phyloP scores from a whole-genome alignment of 2,113 vertebrate species.

The Macquaria australasica region DNA sequence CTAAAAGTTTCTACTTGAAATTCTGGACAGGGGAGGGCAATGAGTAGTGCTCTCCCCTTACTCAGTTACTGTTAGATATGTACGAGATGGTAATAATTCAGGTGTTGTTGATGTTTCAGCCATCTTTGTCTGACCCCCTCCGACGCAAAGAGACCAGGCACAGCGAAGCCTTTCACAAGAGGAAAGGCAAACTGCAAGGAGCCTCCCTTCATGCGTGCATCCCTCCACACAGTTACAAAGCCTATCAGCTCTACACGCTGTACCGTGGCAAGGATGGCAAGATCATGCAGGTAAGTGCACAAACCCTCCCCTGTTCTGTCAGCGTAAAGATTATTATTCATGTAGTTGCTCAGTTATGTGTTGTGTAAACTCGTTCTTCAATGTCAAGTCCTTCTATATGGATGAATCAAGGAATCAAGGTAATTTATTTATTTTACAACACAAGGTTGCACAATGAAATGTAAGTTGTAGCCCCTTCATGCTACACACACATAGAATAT shows the following conservation, averaged over 20 bases:
- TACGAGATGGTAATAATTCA: neutral
- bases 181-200: constrained; percentile 82
- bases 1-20: accelerated
- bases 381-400: neutral
- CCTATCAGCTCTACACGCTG: constrained; percentile 96
- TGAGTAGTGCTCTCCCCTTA: neutral
- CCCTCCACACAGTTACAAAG: constrained; percentile 93
- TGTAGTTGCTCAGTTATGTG: neutral
- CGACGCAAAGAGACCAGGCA: constrained; percentile 87
- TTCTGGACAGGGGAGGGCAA: neutral
- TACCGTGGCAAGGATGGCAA: constrained; percentile 94
- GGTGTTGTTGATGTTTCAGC: constrained; percentile 81
- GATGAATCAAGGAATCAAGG: too few species aligned
- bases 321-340: neutral
- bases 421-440: too few species aligned
- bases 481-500: too few species aligned
- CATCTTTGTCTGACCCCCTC: constrained; percentile 89
- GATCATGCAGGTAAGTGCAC: constrained; percentile 92
- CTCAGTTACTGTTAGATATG: neutral
- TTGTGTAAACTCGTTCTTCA: neutral
- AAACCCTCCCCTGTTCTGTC: neutral
- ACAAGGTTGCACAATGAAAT: too few species aligned
- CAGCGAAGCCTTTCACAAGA: constrained; percentile 77
- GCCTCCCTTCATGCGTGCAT: constrained; percentile 58
- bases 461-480: too few species aligned